Conservation (phyloP, 2,113 vertebrate species). For the Mustela lutreola region DNA sequence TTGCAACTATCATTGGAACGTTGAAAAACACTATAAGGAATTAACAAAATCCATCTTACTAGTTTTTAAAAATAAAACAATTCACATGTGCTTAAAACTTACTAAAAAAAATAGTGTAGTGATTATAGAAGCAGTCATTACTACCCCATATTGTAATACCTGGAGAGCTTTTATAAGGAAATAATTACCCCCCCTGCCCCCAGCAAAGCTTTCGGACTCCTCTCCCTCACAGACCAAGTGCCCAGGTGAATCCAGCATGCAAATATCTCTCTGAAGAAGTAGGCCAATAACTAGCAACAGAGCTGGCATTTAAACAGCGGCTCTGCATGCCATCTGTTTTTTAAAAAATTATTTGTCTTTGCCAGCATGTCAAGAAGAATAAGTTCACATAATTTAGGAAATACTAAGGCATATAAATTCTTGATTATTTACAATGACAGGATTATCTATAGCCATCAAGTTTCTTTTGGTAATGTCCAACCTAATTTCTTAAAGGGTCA, state of each 20-base stretch:
- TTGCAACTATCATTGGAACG: slow-evolving; percentile 44
- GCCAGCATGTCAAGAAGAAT: slow-evolving; percentile 81
- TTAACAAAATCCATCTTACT: not conserved
- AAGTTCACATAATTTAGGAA: slow-evolving; percentile 85
- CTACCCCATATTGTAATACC: not conserved
- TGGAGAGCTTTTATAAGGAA: slow-evolving; percentile 23
- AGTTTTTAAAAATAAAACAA: slow-evolving; percentile 26
- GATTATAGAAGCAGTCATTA: not conserved
- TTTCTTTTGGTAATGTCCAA: not conserved
- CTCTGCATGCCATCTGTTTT: slow-evolving; percentile 79
- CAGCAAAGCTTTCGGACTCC: not conserved
- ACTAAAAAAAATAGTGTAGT: slow-evolving; percentile 55
- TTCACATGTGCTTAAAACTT: not conserved
- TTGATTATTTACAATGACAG: slow-evolving; percentile 80
- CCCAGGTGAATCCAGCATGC: slow-evolving; percentile 78
- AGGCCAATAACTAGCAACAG: slow-evolving; percentile 79
- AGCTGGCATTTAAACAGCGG: slow-evolving; percentile 86
- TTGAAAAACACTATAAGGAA: slow-evolving; percentile 17
- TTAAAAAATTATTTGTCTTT: slow-evolving; percentile 87
- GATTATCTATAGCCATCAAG: not conserved
- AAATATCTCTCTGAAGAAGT: slow-evolving; percentile 76
- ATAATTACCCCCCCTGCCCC: not conserved
- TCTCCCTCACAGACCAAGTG: not conserved
- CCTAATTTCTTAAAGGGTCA: not conserved
- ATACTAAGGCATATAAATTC: slow-evolving; percentile 78